Evolutionary conservation across 1,140 invertebrate genomes (phyloP).

Genomic region (Drosophila kanapiae): DNA sequence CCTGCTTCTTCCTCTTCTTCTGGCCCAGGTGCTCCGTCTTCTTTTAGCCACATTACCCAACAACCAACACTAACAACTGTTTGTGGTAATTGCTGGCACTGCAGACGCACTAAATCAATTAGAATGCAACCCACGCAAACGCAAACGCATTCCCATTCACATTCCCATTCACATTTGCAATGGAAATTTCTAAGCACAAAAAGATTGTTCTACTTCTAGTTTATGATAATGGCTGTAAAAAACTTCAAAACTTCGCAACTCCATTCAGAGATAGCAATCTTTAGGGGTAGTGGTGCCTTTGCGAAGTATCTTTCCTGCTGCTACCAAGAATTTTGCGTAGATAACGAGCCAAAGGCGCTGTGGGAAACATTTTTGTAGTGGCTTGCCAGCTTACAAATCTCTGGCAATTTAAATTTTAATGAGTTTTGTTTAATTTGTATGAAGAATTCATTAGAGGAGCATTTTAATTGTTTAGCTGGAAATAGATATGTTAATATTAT

Average conservation of each 20-base stretch:
- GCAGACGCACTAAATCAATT: conserved; percentile 78
- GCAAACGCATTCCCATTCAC: conserved; percentile 1
- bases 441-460: neutral
- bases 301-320: conserved; percentile 24
- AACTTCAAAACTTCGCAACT: conserved; percentile 39
- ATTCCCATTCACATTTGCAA: conserved; percentile 37
- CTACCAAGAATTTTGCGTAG: conserved; percentile 18
- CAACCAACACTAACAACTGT: conserved; percentile 22
- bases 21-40: conserved; percentile 20
- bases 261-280: conserved; percentile 43
- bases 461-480: neutral
- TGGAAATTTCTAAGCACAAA: conserved; percentile 48
- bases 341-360: neutral
- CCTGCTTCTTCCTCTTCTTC: neutral
- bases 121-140: conserved; percentile 40
- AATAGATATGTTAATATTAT: neutral
- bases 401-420: conserved; percentile 32
- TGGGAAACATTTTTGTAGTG: conserved; percentile 19
- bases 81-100: conserved; percentile 40
- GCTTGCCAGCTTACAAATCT: conserved; percentile 14
- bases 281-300: neutral
- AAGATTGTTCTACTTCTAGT: conserved; percentile 55
- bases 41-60: conserved; percentile 35
- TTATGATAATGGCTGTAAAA: conserved; percentile 35
- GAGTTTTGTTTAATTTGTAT: neutral